phyloP scores from a whole-genome alignment of 2,113 vertebrate genomes.

The Mola mola region DNA sequence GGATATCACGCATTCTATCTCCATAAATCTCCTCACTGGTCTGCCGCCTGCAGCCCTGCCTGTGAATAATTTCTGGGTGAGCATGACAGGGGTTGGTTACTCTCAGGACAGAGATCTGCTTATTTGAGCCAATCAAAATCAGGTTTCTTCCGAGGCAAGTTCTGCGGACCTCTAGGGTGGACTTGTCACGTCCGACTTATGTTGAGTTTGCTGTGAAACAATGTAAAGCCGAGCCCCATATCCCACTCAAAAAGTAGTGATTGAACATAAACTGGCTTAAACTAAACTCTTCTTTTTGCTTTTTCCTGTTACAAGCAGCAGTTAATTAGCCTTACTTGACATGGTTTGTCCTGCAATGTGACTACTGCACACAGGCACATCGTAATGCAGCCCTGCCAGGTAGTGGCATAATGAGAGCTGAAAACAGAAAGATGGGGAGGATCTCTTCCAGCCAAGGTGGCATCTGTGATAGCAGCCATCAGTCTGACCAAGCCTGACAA shows the following conservation, averaged over 20 bases:
- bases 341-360: no score
- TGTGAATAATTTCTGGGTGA: conserved; percentile 65
- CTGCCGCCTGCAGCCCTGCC: conserved; percentile 52
- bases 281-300: no score
- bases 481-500: conserved; percentile 57
- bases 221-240: no score
- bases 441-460: conserved; percentile 25
- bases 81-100: conserved; percentile 29
- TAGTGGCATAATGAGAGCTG: conserved; percentile 32
- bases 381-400: conserved; percentile 20
- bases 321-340: no score
- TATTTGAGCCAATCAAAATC: conserved; percentile 43
- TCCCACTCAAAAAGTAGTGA: no score
- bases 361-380: no score
- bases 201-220: no score
- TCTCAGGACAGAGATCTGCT: conserved; percentile 41
- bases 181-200: conserved; percentile 51
- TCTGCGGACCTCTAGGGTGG: conserved; percentile 29
- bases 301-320: no score
- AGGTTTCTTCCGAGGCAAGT: conserved; percentile 7
- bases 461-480: conserved; percentile 42
- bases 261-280: no score
- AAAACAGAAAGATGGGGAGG: conserved; percentile 36
- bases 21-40: conserved; percentile 74
- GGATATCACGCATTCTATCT: conserved; percentile 55